phyloP scores from a whole-genome alignment of 2,888 invertebrate genomes.

The Ochropleura plecta region DNA sequence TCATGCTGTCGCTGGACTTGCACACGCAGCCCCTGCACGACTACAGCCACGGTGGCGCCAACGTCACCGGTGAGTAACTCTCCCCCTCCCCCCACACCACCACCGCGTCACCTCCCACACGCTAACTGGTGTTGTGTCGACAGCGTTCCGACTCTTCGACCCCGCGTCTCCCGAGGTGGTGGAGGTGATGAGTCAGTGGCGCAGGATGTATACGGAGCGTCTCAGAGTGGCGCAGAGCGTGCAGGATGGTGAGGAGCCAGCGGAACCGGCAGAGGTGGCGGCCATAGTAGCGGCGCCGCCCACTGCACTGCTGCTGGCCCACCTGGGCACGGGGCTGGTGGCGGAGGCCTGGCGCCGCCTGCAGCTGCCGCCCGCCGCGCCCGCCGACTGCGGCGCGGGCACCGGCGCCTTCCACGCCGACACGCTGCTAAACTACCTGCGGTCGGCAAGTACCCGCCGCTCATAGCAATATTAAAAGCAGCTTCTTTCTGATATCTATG shows the following conservation, averaged over 20 bases:
- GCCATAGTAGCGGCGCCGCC: slow-evolving; percentile 66
- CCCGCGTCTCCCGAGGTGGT: slow-evolving; percentile 71
- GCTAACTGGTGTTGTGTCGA: neutral
- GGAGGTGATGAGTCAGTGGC: slow-evolving; percentile 65
- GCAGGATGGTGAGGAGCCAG: slow-evolving; percentile 34
- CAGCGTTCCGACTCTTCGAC: slow-evolving; percentile 81
- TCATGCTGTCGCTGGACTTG: slow-evolving; percentile 81
- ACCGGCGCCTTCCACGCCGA: slow-evolving; percentile 83
- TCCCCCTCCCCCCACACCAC: neutral
- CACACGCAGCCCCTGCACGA: slow-evolving; percentile 76
- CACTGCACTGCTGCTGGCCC: slow-evolving; percentile 74
- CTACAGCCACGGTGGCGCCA: slow-evolving; percentile 86
- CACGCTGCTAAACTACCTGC: slow-evolving; percentile 84
- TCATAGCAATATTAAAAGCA: no score
- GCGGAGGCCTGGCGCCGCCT: slow-evolving; percentile 69
- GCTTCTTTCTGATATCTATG: no score
- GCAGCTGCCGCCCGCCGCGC: slow-evolving; percentile 63
- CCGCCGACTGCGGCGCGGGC: slow-evolving; percentile 75
- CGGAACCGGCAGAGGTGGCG: slow-evolving; percentile 45
- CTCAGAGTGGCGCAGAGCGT: slow-evolving; percentile 37
- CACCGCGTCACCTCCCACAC: neutral
- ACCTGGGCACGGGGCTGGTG: slow-evolving; percentile 73
- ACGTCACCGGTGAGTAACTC: slow-evolving; percentile 76
- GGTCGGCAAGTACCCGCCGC: slow-evolving; percentile 72
- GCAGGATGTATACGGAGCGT: slow-evolving; percentile 60